A percentile compares a stretch with the other conserved stretches of the same genome.
phyloP scores from a whole-genome alignment of 2,888 invertebrate species.

The Junonia oenone region DNA sequence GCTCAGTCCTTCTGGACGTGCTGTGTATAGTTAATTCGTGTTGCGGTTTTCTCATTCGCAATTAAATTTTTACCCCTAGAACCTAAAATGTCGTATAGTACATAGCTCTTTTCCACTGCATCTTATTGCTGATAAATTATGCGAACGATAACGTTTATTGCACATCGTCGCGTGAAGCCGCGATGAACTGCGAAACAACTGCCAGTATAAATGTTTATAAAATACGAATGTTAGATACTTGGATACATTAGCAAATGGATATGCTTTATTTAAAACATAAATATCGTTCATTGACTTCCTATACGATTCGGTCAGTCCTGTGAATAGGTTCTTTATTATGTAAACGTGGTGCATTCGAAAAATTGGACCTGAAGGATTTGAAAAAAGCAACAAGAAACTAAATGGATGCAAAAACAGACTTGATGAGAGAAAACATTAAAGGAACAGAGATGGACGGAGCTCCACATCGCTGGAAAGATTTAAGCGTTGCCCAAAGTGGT shows the following conservation, averaged over 20 bases:
- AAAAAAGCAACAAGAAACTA: background rate
- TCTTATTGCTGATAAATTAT: background rate
- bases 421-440: background rate
- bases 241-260: background rate
- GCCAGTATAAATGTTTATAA: slow-evolving; percentile 6
- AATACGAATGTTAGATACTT: background rate
- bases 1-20: too few relatives aligned
- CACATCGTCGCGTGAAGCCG: slow-evolving; percentile 17
- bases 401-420: background rate
- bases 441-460: background rate
- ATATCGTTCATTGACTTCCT: too few relatives aligned
- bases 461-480: background rate
- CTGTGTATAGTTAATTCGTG: too few relatives aligned
- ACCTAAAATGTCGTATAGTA: too few relatives aligned
- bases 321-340: slow-evolving; percentile 6
- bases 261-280: background rate
- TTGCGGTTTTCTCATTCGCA: too few relatives aligned
- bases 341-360: slow-evolving; percentile 2
- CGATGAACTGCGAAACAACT: slow-evolving; percentile 6
- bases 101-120: background rate
- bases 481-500: background rate
- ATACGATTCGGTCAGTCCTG: too few relatives aligned
- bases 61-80: too few relatives aligned
- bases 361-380: background rate
- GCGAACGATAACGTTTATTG: slow-evolving; percentile 17